Evolutionary conservation across 2,113 vertebrate species (phyloP), one percentile per base, ranked within the genome.

Genomic region (Xyliphius kryptos): DNA sequence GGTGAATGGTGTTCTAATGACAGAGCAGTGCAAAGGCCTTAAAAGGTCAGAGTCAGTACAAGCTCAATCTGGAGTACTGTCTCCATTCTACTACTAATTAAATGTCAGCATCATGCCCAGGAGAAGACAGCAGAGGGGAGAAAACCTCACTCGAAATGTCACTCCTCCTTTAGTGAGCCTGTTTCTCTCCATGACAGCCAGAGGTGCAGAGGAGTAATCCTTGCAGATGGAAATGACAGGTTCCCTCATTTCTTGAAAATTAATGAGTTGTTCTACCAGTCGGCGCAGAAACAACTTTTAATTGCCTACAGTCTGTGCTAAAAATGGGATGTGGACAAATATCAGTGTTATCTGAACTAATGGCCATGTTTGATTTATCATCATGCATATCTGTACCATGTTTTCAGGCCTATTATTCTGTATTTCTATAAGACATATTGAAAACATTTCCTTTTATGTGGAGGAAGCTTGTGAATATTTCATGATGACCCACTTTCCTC

Each of bases 11-110:
- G 56, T 78, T 81, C 72, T 80, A 82, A 86, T 82, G 83, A 79
- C 76, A 81, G 75, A 81, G 80, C 81, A 83, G 74, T 78, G 83
- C 79, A 81, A 81, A 77, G 75, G 74, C 70, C 68, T 60, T 72
- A 75, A 82, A 87, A 87, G 86, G 86, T 86, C 85, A 86, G 70
- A 73, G 71, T 32, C 80, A 71, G 81, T 82, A 80, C 73, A 79
- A 82, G 76, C 73, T 79, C 79, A 83, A 82, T 81, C 77, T 77
- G 78, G 72, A 20, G 61, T 80, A 69, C 73, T 73, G 71, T 76
- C 74, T 83, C 77, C 79, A 77, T 84, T 81, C 78, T 76, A 70
- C 69, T 68, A 69, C 79, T 87, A 87, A 89, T 87, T 89, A 87
- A 89, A 89, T 89, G 87, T 87, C 87, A 87, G 77, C 59, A 47